phyloP scores from a whole-genome alignment of 2,113 vertebrate species.

The Carassius gibelio region DNA sequence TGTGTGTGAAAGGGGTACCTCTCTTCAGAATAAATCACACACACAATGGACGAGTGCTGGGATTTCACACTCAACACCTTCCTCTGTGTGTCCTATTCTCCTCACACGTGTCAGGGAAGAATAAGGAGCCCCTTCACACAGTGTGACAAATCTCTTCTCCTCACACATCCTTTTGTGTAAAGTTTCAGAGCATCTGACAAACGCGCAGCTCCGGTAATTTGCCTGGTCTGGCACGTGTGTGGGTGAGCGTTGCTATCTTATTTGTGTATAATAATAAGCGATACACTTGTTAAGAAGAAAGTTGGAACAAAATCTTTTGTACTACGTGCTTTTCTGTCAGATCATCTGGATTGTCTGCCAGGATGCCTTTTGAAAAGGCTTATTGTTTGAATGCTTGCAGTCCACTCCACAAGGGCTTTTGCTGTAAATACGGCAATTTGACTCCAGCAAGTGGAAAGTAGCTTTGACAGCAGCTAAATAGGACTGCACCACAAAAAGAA shows the following conservation, averaged over 20 bases:
- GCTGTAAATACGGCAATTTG: constrained; percentile 99
- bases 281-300: constrained; percentile 64
- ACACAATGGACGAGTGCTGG: constrained; percentile 73
- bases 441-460: constrained; percentile 98
- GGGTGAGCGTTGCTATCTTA: constrained; percentile 1
- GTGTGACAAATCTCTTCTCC: constrained; percentile 80
- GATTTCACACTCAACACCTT: constrained; percentile 76
- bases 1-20: constrained; percentile 10
- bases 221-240: background rate
- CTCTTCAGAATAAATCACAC: constrained; percentile 70
- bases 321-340: constrained; percentile 78
- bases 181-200: constrained; percentile 59
- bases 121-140: constrained; percentile 47
- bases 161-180: constrained; percentile 80
- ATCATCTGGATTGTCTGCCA: constrained; percentile 81
- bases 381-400: constrained; percentile 83
- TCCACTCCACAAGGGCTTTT: constrained; percentile 88
- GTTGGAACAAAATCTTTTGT: constrained; percentile 71
- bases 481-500: constrained; percentile 90
- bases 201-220: background rate
- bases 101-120: constrained; percentile 69
- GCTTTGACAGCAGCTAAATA: constrained; percentile 95
- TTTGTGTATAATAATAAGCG: constrained; percentile 43
- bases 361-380: constrained; percentile 83
- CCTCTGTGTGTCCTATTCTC: constrained; percentile 71